Conservation (phyloP, 1,140 invertebrate species). For the Lycorma delicatula region DNA sequence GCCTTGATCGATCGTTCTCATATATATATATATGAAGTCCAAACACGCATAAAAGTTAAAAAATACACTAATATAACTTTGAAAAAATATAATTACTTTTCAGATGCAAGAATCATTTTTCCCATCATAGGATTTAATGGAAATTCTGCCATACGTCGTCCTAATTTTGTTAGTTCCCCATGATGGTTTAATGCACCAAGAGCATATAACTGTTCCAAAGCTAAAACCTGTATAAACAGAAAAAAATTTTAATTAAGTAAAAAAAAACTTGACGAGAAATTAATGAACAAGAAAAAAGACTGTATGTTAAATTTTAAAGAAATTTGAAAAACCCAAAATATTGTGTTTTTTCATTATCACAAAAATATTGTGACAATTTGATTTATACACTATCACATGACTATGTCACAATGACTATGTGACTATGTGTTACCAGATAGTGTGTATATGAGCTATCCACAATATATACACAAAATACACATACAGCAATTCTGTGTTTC, state of each 20-base stretch:
- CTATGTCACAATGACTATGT: too few species aligned
- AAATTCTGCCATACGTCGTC: conserved; percentile 97
- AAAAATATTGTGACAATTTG: too few species aligned
- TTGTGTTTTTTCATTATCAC: too few species aligned
- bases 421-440: too few species aligned
- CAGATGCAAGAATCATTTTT: conserved; percentile 95
- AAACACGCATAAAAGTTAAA: too few species aligned
- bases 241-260: neutral
- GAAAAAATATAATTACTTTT: conserved; percentile 58
- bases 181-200: conserved; percentile 96
- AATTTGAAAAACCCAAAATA: too few species aligned
- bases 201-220: conserved; percentile 95
- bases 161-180: conserved; percentile 93
- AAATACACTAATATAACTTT: neutral
- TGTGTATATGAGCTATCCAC: too few species aligned
- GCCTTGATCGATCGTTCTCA: too few species aligned
- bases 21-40: too few species aligned
- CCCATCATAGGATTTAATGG: conserved; percentile 98
- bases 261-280: neutral
- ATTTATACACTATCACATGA: too few species aligned
- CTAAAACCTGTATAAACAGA: conserved; percentile 51
- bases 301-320: neutral
- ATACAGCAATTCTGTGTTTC: too few species aligned
- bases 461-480: too few species aligned
- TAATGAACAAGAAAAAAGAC: neutral